These are phyloP conservation scores for Mormyrops attenuatus DNA, from an alignment of 2,797 vertebrate genomes.

Conservation along the genomic window DNA sequence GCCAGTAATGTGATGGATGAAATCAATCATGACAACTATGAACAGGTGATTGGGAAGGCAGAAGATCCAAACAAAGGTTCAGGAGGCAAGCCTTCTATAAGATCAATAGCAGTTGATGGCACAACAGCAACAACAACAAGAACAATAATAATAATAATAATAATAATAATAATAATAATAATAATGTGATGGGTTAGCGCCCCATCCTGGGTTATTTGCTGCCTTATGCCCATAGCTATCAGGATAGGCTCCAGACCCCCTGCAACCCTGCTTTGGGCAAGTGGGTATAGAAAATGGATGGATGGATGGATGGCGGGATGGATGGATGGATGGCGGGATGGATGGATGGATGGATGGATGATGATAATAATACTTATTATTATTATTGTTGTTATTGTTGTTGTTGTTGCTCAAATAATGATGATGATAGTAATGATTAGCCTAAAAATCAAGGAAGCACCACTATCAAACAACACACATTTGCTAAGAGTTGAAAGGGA, in stretches of 20 bases:
- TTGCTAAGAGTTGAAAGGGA: slow-evolving; percentile 48
- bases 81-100: not conserved
- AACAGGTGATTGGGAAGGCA: not conserved
- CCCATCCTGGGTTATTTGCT: not conserved
- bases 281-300: too few relatives aligned
- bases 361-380: not conserved
- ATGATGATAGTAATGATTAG: not conserved
- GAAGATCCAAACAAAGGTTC: not conserved
- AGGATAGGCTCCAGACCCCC: not conserved
- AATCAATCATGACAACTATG: not conserved
- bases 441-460: slow-evolving; percentile 37
- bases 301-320: not conserved
- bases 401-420: not conserved
- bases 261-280: too few relatives aligned
- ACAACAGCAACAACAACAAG: slow-evolving; percentile 29
- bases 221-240: not conserved
- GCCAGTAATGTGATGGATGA: not conserved
- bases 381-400: not conserved
- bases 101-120: not conserved
- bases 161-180: not conserved
- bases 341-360: not conserved
- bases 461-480: slow-evolving; percentile 48
- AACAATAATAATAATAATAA: not conserved
- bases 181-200: not conserved
- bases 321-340: not conserved